Evolutionary conservation across 2,888 invertebrate genomes (phyloP), one percentile per base, ranked within the genome.

Genomic region (Epinotia nisella): DNA sequence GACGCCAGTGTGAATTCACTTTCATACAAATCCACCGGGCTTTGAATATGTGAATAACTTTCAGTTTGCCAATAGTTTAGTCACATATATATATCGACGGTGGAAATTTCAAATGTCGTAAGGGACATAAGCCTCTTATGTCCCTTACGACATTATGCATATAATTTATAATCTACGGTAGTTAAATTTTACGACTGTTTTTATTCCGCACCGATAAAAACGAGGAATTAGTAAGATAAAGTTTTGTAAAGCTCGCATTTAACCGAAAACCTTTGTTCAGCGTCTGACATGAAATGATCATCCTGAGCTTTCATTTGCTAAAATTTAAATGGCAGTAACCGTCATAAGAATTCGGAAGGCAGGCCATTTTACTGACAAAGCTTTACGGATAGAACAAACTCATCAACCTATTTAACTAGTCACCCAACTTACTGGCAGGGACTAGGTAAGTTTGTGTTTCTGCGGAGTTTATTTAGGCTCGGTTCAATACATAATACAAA

Each of bases 401-500:
- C 60, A 60, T 61, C 60, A 68, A 72, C 72, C 21, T 55, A 62
- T 72, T 58, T 56, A 24, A 58, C 53, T 49, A 67, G 45, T 24
- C 51, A 68, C 55, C 58, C 21, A 56, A 58, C 51, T 68, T 58
- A 66, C 19, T 21, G 5, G 24, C 4, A 49, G 62, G 49, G 62
- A 45, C 49, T 35, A 59, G 11, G 53, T 35, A 59, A 19, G 53
- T 53, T 45, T 2, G 55, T 56, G 70, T 74, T 71, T 69, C 61
- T 41, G 17, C 49, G 24, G 35, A 60, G 77, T 78, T 76, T 77
- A 69, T 71, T 75, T 75, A 76, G 75, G 74, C 13, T 68, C 73
- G 75, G 76, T 78, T 76, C 75, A 75, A 71, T 77, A 70, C 74
- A 73, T 76, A n/a, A 62, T 29, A 49, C 17, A 76, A 77, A 79